Conservation (phyloP, 2,888 invertebrate species). For the Emmelina monodactyla region DNA sequence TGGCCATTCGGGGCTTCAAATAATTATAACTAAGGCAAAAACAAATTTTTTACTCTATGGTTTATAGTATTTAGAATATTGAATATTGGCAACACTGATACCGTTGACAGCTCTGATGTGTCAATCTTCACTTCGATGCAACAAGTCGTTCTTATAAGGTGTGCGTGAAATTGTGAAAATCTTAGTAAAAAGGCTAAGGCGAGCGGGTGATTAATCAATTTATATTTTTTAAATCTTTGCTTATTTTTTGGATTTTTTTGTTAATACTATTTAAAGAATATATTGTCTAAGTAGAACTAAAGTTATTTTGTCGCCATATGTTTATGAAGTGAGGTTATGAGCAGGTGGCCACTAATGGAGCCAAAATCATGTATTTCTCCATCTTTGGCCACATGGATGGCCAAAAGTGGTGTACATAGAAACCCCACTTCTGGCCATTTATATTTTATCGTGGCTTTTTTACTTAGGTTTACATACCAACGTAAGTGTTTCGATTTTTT, state of each 20-base stretch:
- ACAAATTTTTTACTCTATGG: too few relatives aligned
- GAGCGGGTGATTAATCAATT: conserved; percentile 8
- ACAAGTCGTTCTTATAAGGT: not conserved
- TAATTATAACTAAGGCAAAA: too few relatives aligned
- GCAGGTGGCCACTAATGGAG: conserved; percentile 5
- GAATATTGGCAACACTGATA: conserved; percentile 6
- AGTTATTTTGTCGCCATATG: conserved; percentile 7
- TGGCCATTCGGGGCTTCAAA: too few relatives aligned
- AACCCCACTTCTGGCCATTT: conserved; percentile 7
- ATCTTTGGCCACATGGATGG: conserved; percentile 7
- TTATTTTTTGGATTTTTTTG: conserved; percentile 7
- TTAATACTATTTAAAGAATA: conserved; percentile 5
- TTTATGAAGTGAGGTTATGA: conserved; percentile 6
- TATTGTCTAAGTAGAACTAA: conserved; percentile 5
- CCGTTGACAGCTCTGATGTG: conserved; percentile 4
- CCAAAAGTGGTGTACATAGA: conserved; percentile 7
- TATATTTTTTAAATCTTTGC: conserved; percentile 5
- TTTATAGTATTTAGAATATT: conserved; percentile 7
- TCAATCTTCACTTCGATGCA: not conserved
- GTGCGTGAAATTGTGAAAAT: not conserved
- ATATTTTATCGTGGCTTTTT: conserved; percentile 4
- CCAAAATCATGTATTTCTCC: conserved; percentile 5
- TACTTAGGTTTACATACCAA: not conserved
- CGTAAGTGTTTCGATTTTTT: not conserved
- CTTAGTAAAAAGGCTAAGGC: conserved; percentile 5